Percentiles rank a stretch among this genome's conserved stretches.
Evolutionary conservation across 37 sponge, comb jelly and placozoan species (phyloP).

Genomic region (Oopsacas minuta): DNA sequence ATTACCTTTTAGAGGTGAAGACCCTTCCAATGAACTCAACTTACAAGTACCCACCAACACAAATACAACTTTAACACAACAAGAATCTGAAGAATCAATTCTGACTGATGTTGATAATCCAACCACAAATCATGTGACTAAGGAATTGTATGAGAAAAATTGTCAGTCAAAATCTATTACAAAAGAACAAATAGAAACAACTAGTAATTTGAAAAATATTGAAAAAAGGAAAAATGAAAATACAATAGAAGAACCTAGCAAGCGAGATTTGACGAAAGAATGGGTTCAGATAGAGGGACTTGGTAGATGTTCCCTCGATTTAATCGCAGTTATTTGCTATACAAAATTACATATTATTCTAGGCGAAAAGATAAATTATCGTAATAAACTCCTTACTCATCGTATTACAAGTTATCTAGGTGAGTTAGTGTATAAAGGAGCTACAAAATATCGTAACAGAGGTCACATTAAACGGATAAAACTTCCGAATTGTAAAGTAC

Average conservation of each 20-base stretch:
- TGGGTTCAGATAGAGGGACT: background rate
- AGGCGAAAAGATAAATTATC: background rate
- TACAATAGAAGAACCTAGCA: background rate
- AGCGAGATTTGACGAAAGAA: background rate
- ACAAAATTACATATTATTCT: background rate
- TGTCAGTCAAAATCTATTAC: background rate
- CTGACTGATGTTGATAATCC: background rate
- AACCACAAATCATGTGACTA: background rate
- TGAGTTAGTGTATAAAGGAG: background rate
- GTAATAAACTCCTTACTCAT: background rate
- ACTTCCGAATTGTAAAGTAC: background rate
- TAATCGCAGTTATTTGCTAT: constrained; percentile 18
- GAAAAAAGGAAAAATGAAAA: background rate
- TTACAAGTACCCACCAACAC: background rate
- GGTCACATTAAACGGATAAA: background rate
- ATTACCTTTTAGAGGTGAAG: too few species aligned
- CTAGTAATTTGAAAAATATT: background rate
- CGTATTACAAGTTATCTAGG: background rate
- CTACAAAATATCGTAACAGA: background rate
- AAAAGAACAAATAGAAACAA: background rate
- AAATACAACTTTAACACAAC: background rate
- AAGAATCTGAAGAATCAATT: background rate
- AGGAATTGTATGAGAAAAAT: background rate
- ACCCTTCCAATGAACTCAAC: background rate
- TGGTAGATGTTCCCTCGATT: background rate